Percentiles rank a stretch among this genome's conserved stretches.
These are phyloP conservation scores for Percina caprodes DNA, from an alignment of 2,113 vertebrate species.

Conservation along the genomic window DNA sequence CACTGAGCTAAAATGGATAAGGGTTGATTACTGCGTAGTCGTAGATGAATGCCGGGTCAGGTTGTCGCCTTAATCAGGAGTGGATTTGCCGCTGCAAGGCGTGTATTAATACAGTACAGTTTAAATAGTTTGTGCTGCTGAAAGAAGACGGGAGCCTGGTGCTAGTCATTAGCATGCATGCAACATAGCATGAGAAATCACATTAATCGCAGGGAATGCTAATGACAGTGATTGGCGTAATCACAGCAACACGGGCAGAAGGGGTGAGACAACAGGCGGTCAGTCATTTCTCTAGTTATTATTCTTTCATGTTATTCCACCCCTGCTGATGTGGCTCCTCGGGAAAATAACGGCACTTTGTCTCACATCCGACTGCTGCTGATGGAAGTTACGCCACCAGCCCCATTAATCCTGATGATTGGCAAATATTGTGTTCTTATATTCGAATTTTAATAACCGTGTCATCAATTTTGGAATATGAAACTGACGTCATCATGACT, in stretches of 20 bases:
- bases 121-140: constrained; percentile 36
- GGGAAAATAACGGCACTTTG: constrained; percentile 38
- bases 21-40: constrained; percentile 60
- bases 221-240: constrained; percentile 81
- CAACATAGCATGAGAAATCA: constrained; percentile 73
- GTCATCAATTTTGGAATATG: constrained; percentile 18
- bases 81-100: constrained; percentile 59
- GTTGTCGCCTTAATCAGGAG: constrained; percentile 72
- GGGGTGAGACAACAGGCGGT: constrained; percentile 73
- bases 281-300: constrained; percentile 61
- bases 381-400: constrained; percentile 17
- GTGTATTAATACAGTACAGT: constrained; percentile 55
- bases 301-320: constrained; percentile 57
- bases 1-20: constrained; percentile 61
- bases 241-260: constrained; percentile 68
- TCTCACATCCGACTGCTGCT: constrained; percentile 23
- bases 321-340: constrained; percentile 50
- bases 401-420: constrained; percentile 56
- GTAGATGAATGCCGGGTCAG: constrained; percentile 63
- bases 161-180: constrained; percentile 74
- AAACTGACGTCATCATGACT: constrained; percentile 41
- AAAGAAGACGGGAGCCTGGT: constrained; percentile 28
- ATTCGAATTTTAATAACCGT: constrained; percentile 49
- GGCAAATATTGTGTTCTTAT: constrained; percentile 32
- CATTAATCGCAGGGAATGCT: constrained; percentile 71